Conservation (phyloP, 2,113 vertebrate species). For the Chaetodon auriga region DNA sequence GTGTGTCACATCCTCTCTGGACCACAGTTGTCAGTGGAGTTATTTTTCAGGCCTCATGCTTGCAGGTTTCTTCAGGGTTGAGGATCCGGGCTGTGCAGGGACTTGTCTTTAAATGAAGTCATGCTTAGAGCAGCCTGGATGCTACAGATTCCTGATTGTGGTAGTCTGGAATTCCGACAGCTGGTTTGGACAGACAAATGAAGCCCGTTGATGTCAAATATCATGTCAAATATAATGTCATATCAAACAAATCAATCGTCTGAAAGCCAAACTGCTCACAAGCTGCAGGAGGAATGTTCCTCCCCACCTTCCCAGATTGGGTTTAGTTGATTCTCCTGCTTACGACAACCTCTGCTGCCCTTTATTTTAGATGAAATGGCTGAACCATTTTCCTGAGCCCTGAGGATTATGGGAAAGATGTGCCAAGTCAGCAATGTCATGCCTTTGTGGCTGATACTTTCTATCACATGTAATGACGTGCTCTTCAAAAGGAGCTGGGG, state of each 20-base stretch:
- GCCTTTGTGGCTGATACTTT: conserved; percentile 40
- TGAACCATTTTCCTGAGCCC: conserved; percentile 22
- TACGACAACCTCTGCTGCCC: background rate
- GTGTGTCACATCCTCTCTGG: conserved; percentile 18
- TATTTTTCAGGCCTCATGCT: conserved; percentile 14
- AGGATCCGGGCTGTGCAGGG: conserved; percentile 40
- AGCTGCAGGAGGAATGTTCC: conserved; percentile 12
- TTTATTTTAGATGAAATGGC: conserved; percentile 40
- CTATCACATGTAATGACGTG: conserved; percentile 47
- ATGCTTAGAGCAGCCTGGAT: conserved; percentile 23
- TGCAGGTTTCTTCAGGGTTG: conserved; percentile 14
- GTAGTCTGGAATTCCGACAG: conserved; percentile 46
- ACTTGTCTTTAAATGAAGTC: conserved; percentile 44
- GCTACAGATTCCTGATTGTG: conserved; percentile 36
- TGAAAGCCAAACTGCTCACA: conserved; percentile 13
- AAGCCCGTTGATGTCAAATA: conserved; percentile 35
- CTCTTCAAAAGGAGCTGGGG: conserved; percentile 25
- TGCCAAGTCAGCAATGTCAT: conserved; percentile 37
- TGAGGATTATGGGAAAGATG: conserved; percentile 54
- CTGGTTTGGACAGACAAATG: conserved; percentile 49
- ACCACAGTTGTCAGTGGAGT: conserved; percentile 22
- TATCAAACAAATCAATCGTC: conserved; percentile 55
- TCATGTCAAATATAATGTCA: too few relatives aligned
- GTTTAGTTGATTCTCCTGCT: conserved; percentile 11
- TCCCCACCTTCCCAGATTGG: background rate